Base-by-base conservation (phyloP, 2,797 vertebrate genomes). In the Scleropages formosus region DNA sequence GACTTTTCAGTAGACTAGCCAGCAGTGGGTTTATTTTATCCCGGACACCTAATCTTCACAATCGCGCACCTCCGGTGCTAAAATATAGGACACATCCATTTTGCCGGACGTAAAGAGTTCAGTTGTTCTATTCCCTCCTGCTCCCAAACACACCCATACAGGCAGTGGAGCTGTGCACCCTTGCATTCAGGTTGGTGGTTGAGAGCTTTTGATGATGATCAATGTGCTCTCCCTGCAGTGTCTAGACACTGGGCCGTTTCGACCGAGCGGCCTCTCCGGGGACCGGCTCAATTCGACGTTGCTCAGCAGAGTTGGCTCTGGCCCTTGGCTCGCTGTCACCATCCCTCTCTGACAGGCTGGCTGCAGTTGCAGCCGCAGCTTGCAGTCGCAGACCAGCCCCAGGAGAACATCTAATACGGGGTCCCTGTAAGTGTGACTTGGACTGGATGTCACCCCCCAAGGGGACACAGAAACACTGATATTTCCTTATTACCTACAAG, bases 181-280 rank as follows among this genome's bases (percentile, higher is more conserved):
- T 39, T 39, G 2, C 31, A 39, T 6, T 39, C 31, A 31, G 31
- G 6, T 39, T 31, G 31, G 31, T 53, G 24, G 16, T 56, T 26
- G 10, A 24, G 68, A 15, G 68, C 47, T 8, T 53, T 65, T 82
- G 78, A 80, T 76, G 68, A 68, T 78, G 78, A 79, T 80, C 67
- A 74, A 72, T 77, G 77, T 72, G 65, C 65, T 67, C 18, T 78
- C 27, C 39, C 73, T 22, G 18, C 44, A 51, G 59, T 78, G 84
- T 85, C 82, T 82, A 85, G 84, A 85, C 78, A 60, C 72, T 39
- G 46, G 64, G 18, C 75, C 78, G 78, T 80, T 83, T 80, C 59
- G 77, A 61, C 61, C 46, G 72, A 76, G 79, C 69, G 56, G 49
- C 51, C 68, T 79, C 63, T 73, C 75, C 70, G 27, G 69, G 66